Evolutionary conservation across 1,140 invertebrate species (phyloP), one percentile per base, ranked within the genome.

Genomic region (Cyclina sinensis): DNA sequence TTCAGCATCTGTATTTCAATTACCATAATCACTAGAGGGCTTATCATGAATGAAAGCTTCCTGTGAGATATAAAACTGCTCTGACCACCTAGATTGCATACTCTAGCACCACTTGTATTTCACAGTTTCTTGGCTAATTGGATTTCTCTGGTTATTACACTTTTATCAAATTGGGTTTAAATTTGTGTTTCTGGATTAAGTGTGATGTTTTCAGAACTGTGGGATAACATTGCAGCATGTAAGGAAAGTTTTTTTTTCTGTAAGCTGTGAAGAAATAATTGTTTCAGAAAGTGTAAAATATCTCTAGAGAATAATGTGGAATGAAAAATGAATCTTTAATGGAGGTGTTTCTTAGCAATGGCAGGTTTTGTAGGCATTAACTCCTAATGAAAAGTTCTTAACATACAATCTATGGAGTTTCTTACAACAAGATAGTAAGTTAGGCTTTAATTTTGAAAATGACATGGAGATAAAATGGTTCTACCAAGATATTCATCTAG

Each of bases 41-140:
- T 65, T 65, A 30, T 65, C 1, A 65, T 30, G 11, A 21, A 35
- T 30, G 4, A 5, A 30, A 12, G 14, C 30, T 65, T 65, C 30
- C 59, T 65, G 7, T 1, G n/a, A 5, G 24, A 65, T 65, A 30
- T 7, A 30, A 35, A 5, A 30, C 59, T 21, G 5, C 30, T 16
- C 59, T 65, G 59, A 65, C 59, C 59, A 65, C 59, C 59, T 30
- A 65, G 27, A 11, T 7, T 4, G 24, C 9, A 9, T 12, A 24
- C 4, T n/a, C n/a, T 59, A n/a, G 54, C 54, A 59, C 16, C 21
- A 59, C n/a, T 59, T n/a, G n/a, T 59, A n/a, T n/a, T n/a, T 30
- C 3, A 7, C 65, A 73, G 21, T 73, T 73, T 37, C 68, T 39
- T n/a, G n/a, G 68, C 39, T 73, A 73, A 73, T 73, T 73, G 18